A percentile compares a stretch with the other conserved stretches of the same genome.
These are phyloP conservation scores for Isotomurus palustris DNA, from an alignment of 2,888 invertebrate genomes.

Conservation along the genomic window DNA sequence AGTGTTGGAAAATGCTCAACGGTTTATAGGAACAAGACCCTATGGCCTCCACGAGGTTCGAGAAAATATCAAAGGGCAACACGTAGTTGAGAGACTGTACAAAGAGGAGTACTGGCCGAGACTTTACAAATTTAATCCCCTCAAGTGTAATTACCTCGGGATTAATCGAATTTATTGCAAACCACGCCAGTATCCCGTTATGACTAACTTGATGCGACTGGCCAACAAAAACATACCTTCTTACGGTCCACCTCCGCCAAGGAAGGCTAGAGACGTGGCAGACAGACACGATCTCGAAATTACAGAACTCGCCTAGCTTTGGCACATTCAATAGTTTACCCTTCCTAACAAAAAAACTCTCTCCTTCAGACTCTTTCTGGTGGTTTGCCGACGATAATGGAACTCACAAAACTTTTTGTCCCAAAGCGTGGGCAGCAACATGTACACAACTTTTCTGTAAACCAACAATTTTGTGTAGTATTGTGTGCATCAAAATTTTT, in stretches of 20 bases:
- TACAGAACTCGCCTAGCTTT: too few species aligned
- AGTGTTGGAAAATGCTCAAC: constrained; percentile 15
- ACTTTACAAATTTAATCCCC: constrained; percentile 24
- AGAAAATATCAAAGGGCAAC: not conserved
- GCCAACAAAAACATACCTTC: constrained; percentile 12
- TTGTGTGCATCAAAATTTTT: too few species aligned
- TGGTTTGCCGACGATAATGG: too few species aligned
- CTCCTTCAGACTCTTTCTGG: too few species aligned
- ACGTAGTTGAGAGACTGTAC: constrained; percentile 18
- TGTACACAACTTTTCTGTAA: too few species aligned
- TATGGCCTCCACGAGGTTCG: constrained; percentile 14
- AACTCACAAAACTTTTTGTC: too few species aligned
- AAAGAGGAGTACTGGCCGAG: constrained; percentile 30
- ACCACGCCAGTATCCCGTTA: constrained; percentile 13
- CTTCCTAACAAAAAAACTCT: too few species aligned
- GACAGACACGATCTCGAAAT: too few species aligned
- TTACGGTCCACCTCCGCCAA: constrained; percentile 13
- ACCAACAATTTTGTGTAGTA: too few species aligned
- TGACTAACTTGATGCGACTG: constrained; percentile 12
- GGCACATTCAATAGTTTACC: too few species aligned
- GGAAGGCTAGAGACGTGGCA: not conserved
- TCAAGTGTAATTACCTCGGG: constrained; percentile 25
- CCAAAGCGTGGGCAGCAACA: too few species aligned
- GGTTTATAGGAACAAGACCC: constrained; percentile 16
- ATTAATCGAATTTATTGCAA: constrained; percentile 21